Conservation (phyloP, 2,797 vertebrate species). For the Sphenopsis melanotis region DNA sequence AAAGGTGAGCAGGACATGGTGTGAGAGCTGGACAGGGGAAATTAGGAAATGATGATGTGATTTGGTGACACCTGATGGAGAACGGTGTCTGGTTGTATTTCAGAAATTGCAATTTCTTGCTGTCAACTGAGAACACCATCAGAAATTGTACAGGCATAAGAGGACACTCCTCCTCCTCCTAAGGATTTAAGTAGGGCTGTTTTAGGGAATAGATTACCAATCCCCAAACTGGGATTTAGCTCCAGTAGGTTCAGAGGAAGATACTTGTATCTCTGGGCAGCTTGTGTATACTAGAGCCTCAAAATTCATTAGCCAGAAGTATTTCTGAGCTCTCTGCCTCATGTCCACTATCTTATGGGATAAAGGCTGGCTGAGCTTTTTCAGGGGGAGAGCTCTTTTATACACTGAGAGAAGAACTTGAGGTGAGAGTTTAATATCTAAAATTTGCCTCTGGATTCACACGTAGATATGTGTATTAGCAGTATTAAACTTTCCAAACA, state of each 20-base stretch:
- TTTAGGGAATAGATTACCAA: not conserved
- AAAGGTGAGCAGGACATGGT: not conserved
- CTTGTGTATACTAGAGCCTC: not conserved
- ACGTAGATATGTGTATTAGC: not conserved
- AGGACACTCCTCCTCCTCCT: not conserved
- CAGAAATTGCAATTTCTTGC: not conserved
- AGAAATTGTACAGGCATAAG: fast-evolving
- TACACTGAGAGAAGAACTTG: not conserved
- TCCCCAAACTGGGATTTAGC: not conserved
- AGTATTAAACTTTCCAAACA: not conserved
- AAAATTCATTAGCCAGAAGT: not conserved
- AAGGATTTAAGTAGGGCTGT: not conserved
- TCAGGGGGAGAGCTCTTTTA: not conserved
- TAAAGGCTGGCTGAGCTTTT: not conserved
- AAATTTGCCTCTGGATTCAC: not conserved
- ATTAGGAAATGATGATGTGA: not conserved
- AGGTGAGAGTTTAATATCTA: not conserved
- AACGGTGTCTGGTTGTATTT: not conserved
- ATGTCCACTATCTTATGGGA: not conserved
- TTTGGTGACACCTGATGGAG: not conserved
- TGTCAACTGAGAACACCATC: not conserved
- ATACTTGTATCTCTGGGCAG: not conserved
- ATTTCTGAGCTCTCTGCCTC: not conserved
- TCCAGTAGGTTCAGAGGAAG: not conserved
- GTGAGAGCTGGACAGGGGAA: not conserved